Evolutionary conservation across 2,797 vertebrate species (phyloP), one percentile per base, ranked within the genome.

Genomic region (Pogonophryne albipinna): DNA sequence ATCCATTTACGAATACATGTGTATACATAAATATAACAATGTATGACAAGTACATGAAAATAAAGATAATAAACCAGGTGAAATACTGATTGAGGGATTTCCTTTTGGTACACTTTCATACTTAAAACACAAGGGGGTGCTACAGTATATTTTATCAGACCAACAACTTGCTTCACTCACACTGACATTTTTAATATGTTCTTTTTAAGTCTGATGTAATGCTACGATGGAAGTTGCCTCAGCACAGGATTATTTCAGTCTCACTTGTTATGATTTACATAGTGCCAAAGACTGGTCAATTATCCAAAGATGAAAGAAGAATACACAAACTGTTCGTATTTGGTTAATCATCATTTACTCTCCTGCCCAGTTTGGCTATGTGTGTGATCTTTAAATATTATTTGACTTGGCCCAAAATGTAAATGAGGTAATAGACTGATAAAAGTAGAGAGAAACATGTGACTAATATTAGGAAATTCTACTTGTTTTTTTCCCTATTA

Each of bases 101-200:
- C 49, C 17, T 46, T 15, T 51, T 3, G 50, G 38, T 1, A 10
- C 12, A 16, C 53, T 69, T n/a, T 31, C 57, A 58, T 17, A 34
- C 57, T 17, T 50, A 17, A 56, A 50, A 66, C 90, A 91, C 82
- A 63, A 61, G 83, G 72, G 80, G 90, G 88, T 47, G 84, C 83
- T 83, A 42, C 47, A 71, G 62, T 10, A 74, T 31, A 20, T 6
- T 6, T 13, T 1, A 3, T 34, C 27, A 41, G 31, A 59, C 51
- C 15, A 52, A 34, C 47, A n/a, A 31, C 20, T 42, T 50, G n/a
- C 58, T 12, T 53, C 17, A 52, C 15, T 49, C 45, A 58, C 27
- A 31, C 0, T 13, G 9, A 38, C 10, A 2, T 6, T 4, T 17
- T 46, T 0, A 10, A 31, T 27, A 27, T n/a, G 14, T 38, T 27